Conservation (phyloP, 2,888 invertebrate genomes). For the Drosophila crucigera region DNA sequence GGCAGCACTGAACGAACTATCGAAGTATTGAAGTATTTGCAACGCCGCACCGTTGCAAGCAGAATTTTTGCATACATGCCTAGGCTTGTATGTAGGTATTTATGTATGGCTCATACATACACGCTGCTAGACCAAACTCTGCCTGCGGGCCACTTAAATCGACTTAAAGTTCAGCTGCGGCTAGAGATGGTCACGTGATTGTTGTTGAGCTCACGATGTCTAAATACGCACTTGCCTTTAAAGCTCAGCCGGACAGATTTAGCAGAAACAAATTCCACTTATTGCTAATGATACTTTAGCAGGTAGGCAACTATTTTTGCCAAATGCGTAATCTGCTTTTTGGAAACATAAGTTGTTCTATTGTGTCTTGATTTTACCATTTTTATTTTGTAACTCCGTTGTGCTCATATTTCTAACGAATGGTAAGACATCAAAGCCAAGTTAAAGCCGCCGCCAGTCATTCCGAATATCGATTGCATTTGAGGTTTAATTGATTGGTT, state of each 20-base stretch:
- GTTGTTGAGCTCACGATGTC: background rate
- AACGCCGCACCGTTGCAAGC: constrained; percentile 30
- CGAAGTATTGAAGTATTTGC: constrained; percentile 28
- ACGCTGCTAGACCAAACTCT: constrained; percentile 35
- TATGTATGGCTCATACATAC: constrained; percentile 28
- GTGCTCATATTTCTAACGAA: background rate
- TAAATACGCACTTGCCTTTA: constrained; percentile 5
- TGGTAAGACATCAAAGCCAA: background rate
- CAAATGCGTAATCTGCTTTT: background rate
- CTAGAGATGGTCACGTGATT: constrained; percentile 35
- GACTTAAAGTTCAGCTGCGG: constrained; percentile 62
- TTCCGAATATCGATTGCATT: constrained; percentile 2
- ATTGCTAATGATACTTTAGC: background rate
- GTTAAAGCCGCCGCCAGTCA: too few species aligned
- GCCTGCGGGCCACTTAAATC: constrained; percentile 49
- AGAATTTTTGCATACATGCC: constrained; percentile 42
- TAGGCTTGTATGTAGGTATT: too few species aligned
- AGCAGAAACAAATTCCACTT: background rate
- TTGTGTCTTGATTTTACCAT: background rate
- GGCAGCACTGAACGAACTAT: constrained; percentile 34
- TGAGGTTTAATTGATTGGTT: constrained; percentile 7
- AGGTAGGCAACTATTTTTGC: background rate
- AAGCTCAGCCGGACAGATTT: background rate
- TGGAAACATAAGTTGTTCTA: background rate
- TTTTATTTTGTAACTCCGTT: background rate